Percentiles rank a stretch among this genome's conserved stretches.
Evolutionary conservation across 2,888 invertebrate genomes (phyloP).

Genomic region (Shargacucullia verbasci): DNA sequence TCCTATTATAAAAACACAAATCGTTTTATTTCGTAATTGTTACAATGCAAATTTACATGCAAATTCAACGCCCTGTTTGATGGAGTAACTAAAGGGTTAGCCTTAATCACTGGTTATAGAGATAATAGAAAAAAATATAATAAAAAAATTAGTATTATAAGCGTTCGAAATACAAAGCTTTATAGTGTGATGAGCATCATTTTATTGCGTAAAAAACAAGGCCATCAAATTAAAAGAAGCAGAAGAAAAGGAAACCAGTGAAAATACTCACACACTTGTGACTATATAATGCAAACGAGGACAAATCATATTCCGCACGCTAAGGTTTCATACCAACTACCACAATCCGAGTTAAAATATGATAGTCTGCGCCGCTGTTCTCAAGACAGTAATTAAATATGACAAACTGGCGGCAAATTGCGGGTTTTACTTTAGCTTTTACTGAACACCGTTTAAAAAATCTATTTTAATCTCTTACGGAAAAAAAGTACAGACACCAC

Average conservation of each 20-base stretch:
- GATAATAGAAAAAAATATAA: too few species aligned
- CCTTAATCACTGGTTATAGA: too few species aligned
- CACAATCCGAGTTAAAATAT: slow-evolving; percentile 41
- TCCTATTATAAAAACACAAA: slow-evolving; percentile 1
- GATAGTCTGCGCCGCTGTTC: slow-evolving; percentile 43
- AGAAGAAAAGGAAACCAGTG: too few species aligned
- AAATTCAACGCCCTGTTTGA: too few species aligned
- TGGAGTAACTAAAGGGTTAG: too few species aligned
- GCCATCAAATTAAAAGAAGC: too few species aligned
- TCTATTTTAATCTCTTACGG: slow-evolving; percentile 3
- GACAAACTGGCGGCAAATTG: slow-evolving; percentile 50
- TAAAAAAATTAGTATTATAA: too few species aligned
- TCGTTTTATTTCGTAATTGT: not conserved
- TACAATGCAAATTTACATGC: too few species aligned
- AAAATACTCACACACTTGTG: not conserved
- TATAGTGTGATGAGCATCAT: too few species aligned
- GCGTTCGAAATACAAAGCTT: too few species aligned
- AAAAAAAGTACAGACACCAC: too few species aligned
- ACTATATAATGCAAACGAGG: slow-evolving; percentile 28
- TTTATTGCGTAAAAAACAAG: too few species aligned
- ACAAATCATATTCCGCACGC: slow-evolving; percentile 34
- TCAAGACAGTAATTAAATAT: slow-evolving; percentile 55
- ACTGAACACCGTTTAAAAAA: slow-evolving; percentile 30
- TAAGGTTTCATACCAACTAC: slow-evolving; percentile 32
- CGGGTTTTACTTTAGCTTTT: slow-evolving; percentile 33